Base-by-base conservation (phyloP, 2,888 invertebrate species). In the Halictus quadricinctus region DNA sequence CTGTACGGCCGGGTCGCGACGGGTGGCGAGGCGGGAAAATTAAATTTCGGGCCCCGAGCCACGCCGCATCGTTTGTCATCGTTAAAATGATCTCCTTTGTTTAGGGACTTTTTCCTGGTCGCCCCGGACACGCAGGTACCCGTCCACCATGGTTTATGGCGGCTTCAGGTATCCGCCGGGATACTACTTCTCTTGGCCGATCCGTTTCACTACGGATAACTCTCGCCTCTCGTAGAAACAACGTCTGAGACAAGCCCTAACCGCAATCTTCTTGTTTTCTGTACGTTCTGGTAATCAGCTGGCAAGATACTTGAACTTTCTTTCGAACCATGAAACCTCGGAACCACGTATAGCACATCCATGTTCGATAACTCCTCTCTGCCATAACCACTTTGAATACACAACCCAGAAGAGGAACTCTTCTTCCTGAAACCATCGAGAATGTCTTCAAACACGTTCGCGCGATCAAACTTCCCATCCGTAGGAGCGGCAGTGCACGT, bases 51-150 rank as follows among this genome's bases (percentile, higher is more conserved):
- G 54, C 10, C 18, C 25, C 46, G 1, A 72, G 41, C 81, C 64
- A 80, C 83, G 88, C 66, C 87, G 82, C 72, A 89, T 92, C 92
- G 92, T 92, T 92, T 92, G 92, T 92, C 93, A 92, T 92, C 93
- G 92, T 92, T 92, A 91, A 92, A 91, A 91, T 92, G 91, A 92
- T 92, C 91, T 89, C 86, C 88, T 88, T 91, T 91, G 90, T 88
- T 88, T 86, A 85, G 82, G 70, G 79, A 58, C 41, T 73, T 78
- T 78, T 79, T 76, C 77, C 25, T 70, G 64, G 43, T 4, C 64
- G 54, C 18, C 21, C 58, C n/a, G 58, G 64, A n/a, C 54, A 54
- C n/a, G 58, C 76, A 80, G 85, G 78, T 85, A 84, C 54, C 58
- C 64, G 54, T 69, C 60, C 79, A 46, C 82, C 66, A 80, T 84